Base-by-base conservation (phyloP, 2,888 invertebrate species). In the Hedychridium roseum region DNA sequence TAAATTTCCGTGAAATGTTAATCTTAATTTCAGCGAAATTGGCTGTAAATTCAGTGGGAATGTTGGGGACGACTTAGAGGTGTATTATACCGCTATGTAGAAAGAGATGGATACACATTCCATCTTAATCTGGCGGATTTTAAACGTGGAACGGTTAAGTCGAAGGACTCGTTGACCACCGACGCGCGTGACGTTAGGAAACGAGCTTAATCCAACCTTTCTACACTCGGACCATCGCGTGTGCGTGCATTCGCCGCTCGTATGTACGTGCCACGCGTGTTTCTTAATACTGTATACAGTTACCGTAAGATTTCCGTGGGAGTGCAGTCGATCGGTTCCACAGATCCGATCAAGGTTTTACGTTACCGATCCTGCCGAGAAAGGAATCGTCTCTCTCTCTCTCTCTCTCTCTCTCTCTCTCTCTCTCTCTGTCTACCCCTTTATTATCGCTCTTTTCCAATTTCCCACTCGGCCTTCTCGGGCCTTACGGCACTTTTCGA, bases 281-380 rank as follows among this genome's bases (percentile, higher is more conserved):
- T 62, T 64, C 57, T 52, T 50, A 63, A 59, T 44, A 52, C 58
- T 54, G 46, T 64, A 57, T 64, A 66, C 68, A 58, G 64, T 68
- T 61, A 53, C 57, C 52, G 43, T 50, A 49, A 48, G 53, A 50
- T 61, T 65, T 65, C 73, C 71, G 71, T 68, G 71, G 71, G 71
- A 71, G 70, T 68, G 60, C 50, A 32, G 57, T 47, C 60, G 64
- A 67, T 70, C 71, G 65, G 68, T 71, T 71, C 67, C 71, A 73
- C 73, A 73, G 68, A 61, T n/a, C 58, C 57, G 68, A 73, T 71
- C 73, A 71, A 71, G 73, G 71, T 65, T 73, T 68, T 58, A 52
- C 60, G 46, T 68, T 65, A 54, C 65, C 55, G 50, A 68, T 63
- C 54, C 43, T 40, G 54, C 45, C 46, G 57, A 38, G 55, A 63